phyloP scores from a whole-genome alignment of 2,888 invertebrate species.

The Boloria selene region DNA sequence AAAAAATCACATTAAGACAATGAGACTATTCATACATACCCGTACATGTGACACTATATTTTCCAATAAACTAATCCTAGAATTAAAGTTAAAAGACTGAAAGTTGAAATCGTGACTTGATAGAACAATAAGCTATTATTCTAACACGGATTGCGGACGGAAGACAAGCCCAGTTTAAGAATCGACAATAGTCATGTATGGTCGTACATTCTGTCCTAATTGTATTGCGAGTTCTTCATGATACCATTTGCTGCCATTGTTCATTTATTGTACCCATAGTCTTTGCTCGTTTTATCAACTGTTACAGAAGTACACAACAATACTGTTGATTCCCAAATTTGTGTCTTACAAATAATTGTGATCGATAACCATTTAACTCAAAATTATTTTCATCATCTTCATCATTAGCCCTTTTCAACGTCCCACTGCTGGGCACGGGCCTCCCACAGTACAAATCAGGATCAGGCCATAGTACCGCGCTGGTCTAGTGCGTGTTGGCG shows the following conservation, averaged over 20 bases:
- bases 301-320: no score
- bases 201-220: constrained; percentile 22
- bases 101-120: constrained; percentile 34
- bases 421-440: no score
- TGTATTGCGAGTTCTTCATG: constrained; percentile 12
- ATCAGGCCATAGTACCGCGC: no score
- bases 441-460: no score
- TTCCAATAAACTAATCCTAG: constrained; percentile 8
- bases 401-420: no score
- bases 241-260: constrained; percentile 7
- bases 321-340: no score
- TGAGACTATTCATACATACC: background rate
- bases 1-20: constrained; percentile 10
- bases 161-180: constrained; percentile 41
- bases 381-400: no score
- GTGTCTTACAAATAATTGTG: no score
- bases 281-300: constrained; percentile 1
- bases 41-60: constrained; percentile 24
- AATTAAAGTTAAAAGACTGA: constrained; percentile 7
- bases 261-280: background rate
- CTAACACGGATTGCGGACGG: constrained; percentile 44
- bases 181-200: constrained; percentile 35
- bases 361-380: background rate
- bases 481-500: no score
- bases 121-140: constrained; percentile 47